Percentiles rank a stretch among this genome's conserved stretches.
phyloP scores from a whole-genome alignment of 1,140 invertebrate genomes.

The Tyrophagus putrescentiae region DNA sequence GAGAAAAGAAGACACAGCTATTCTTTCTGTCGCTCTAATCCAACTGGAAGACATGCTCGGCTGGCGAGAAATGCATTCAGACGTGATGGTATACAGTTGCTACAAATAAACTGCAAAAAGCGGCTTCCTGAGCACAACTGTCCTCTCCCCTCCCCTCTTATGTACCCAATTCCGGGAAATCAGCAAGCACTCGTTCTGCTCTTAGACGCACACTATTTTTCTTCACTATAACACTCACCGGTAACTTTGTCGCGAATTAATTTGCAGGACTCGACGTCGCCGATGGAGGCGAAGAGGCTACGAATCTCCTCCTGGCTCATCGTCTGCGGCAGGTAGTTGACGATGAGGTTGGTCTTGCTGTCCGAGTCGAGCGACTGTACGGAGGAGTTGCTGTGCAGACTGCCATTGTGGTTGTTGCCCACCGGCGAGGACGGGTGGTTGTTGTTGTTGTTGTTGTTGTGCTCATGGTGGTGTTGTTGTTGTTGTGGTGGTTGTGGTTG shows the following conservation, averaged over 20 bases:
- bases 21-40: too few relatives aligned
- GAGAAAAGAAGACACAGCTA: too few relatives aligned
- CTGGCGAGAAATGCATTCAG: too few relatives aligned
- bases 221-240: slow-evolving; percentile 48
- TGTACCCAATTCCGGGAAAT: too few relatives aligned
- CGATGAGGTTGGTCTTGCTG: slow-evolving; percentile 95
- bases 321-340: slow-evolving; percentile 97
- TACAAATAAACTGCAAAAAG: too few relatives aligned
- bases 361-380: slow-evolving; percentile 39
- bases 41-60: too few relatives aligned
- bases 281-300: slow-evolving; percentile 90
- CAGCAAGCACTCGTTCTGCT: too few relatives aligned
- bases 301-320: slow-evolving; percentile 99
- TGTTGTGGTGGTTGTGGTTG: too few relatives aligned
- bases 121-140: too few relatives aligned
- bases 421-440: slow-evolving; percentile 12
- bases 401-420: slow-evolving; percentile 37
- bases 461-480: neutral
- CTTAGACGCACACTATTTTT: too few relatives aligned
- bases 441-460: slow-evolving; percentile 1
- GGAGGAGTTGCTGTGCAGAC: slow-evolving; percentile 38
- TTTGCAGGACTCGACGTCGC: slow-evolving; percentile 97
- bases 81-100: too few relatives aligned
- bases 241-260: slow-evolving; percentile 94
- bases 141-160: too few relatives aligned